Evolutionary conservation across 2,797 vertebrate genomes (phyloP).

Genomic region (Cossypha dichroa): DNA sequence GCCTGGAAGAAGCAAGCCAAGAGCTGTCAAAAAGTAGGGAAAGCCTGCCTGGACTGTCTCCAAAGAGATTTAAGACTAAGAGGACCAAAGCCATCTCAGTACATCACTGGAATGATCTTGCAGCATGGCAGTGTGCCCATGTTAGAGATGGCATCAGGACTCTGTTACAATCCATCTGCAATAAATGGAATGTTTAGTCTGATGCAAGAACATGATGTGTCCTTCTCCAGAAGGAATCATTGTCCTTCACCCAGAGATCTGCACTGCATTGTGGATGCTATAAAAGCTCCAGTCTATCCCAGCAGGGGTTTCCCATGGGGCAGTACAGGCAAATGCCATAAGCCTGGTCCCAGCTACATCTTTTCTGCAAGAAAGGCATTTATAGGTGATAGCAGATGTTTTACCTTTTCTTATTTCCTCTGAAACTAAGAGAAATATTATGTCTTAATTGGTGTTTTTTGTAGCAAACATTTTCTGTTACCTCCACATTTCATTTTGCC

Average conservation of each 20-base stretch:
- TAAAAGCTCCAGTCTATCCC: background rate
- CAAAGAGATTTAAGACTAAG: background rate
- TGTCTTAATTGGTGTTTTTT: background rate
- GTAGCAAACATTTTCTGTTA: background rate
- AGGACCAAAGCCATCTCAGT: background rate
- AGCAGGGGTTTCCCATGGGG: background rate
- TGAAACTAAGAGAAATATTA: background rate
- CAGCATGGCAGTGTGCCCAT: background rate
- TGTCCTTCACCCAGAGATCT: background rate
- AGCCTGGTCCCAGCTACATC: background rate
- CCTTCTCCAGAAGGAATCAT: background rate
- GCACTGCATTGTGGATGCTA: background rate
- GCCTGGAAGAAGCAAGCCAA: background rate
- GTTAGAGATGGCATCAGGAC: constrained; percentile 17
- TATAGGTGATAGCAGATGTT: background rate
- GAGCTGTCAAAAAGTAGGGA: constrained; percentile 11
- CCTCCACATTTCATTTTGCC: background rate
- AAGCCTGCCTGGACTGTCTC: constrained; percentile 26
- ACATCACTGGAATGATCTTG: background rate
- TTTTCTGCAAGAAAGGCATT: background rate
- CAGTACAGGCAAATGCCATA: background rate
- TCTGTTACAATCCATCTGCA: background rate
- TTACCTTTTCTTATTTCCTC: background rate
- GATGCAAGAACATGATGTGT: background rate
- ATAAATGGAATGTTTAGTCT: background rate